phyloP scores from a whole-genome alignment of 1,140 invertebrate genomes.

The Drosophila kanapiae region DNA sequence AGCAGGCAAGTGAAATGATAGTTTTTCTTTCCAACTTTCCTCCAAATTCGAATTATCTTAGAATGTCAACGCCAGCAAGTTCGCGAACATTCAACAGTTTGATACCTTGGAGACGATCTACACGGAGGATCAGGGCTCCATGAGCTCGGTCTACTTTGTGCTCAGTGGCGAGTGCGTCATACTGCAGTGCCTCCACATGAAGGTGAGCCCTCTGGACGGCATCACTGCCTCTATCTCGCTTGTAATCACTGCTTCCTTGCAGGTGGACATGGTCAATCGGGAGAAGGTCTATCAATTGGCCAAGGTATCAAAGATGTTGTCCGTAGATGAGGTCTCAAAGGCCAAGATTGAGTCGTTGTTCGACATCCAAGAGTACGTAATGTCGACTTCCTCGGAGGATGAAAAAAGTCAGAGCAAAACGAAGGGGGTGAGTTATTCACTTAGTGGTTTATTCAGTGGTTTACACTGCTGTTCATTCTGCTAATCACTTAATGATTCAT shows the following conservation, averaged over 20 bases:
- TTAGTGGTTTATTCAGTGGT: too few species aligned
- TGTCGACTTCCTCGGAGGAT: conserved; percentile 31
- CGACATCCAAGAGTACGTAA: conserved; percentile 13
- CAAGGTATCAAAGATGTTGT: neutral
- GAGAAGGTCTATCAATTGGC: conserved; percentile 25
- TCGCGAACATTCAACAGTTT: conserved; percentile 57
- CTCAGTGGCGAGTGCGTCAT: conserved; percentile 80
- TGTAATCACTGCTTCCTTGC: too few species aligned
- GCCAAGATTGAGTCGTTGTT: neutral
- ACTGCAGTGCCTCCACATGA: conserved; percentile 78
- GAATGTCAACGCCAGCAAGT: conserved; percentile 66
- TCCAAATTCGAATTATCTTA: neutral
- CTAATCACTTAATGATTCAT: too few species aligned
- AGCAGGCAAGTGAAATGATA: conserved; percentile 50
- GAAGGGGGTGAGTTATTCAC: conserved; percentile 15
- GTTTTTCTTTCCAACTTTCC: neutral
- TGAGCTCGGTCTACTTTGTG: conserved; percentile 73
- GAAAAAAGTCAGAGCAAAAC: conserved; percentile 14
- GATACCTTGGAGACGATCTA: conserved; percentile 74
- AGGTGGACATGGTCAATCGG: conserved; percentile 22
- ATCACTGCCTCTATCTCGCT: too few species aligned
- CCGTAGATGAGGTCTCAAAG: neutral
- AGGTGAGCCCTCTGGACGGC: conserved; percentile 18
- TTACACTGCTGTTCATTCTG: too few species aligned
- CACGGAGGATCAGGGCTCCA: conserved; percentile 62